Base-by-base conservation (phyloP, 2,797 vertebrate species). In the Pelochelys cantorii region DNA sequence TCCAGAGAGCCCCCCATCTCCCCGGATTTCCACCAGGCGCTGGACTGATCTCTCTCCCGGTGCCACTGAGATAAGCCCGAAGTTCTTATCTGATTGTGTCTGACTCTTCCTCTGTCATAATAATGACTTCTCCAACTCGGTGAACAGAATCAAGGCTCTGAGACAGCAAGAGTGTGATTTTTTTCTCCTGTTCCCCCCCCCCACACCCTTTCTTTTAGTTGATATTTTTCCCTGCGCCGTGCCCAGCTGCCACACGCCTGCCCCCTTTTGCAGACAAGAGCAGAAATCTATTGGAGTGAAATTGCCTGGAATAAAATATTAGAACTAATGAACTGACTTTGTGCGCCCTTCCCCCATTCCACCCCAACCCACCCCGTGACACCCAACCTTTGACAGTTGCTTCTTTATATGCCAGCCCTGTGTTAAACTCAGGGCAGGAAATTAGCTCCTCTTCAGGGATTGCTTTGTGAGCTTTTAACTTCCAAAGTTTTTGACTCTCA, bases 301-400 rank as follows among this genome's bases (percentile, higher is more conserved):
- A 96, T 86, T 25, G 62, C 74, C 88, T 11, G 62, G 94, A 88
- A 94, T 75, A 81, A 93, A 92, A 62, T 25, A 48, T 5, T 1
- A 1, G 82, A 60, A 74, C 86, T 54, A 20, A 25, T 5, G 60
- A 85, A 59, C 88, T 4, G 1, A 85, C 81, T 25, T 57, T 1
- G 34, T 4, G 17, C 17, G 9, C 12, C 2, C 31, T 3, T 5
- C 42, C 4, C n/a, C 34, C 27, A 15, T 54, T 54, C 18, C 11
- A 55, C 77, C 11, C 1, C 2, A 27, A 6, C 11, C 5, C 20
- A 57, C 56, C 42, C 79, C 29, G 4, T 18, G 20, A 31, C 55
- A 55, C 7, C 14, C 79, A 27, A 29, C 62, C 62, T 60, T 31
- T 4, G 15, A 34, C 88, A 37, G 77, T 22, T 15, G 42, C 71